Conservation (phyloP, 2,888 invertebrate genomes). For the Atherix ibis region DNA sequence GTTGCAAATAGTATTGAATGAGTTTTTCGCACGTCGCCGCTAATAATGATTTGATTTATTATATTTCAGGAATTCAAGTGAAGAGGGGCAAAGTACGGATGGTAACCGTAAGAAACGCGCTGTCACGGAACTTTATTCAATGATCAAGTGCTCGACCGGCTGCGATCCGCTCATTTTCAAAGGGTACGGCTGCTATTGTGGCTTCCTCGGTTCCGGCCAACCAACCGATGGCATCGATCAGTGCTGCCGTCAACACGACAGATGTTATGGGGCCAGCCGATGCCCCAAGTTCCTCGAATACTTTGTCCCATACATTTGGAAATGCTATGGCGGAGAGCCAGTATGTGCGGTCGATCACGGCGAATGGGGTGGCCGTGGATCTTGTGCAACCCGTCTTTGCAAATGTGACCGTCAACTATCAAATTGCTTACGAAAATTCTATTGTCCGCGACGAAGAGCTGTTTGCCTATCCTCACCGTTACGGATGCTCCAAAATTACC, state of each 20-base stretch:
- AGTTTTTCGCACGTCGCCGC: too few species aligned
- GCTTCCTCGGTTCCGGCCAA: constrained; percentile 65
- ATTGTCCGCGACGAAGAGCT: constrained; percentile 55
- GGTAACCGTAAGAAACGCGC: constrained; percentile 48
- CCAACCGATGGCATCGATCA: constrained; percentile 64
- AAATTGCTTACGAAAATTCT: constrained; percentile 57
- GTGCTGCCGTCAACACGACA: constrained; percentile 74
- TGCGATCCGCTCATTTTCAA: constrained; percentile 72
- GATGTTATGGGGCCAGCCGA: constrained; percentile 64
- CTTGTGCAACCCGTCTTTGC: constrained; percentile 65
- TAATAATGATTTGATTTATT: too few species aligned
- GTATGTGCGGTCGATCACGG: constrained; percentile 48
- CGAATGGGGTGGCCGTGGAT: constrained; percentile 39
- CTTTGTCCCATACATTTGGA: constrained; percentile 78
- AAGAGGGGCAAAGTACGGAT: too few species aligned
- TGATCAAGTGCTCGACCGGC: constrained; percentile 71
- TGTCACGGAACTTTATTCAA: constrained; percentile 66
- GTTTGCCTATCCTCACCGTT: constrained; percentile 59
- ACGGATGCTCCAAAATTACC: constrained; percentile 55
- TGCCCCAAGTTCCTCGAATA: constrained; percentile 71
- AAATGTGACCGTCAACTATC: constrained; percentile 69
- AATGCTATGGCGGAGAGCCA: constrained; percentile 60
- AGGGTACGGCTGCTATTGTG: constrained; percentile 83
- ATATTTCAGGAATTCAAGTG: constrained; percentile 3
- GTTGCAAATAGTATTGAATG: too few species aligned